Conservation (phyloP, 23 tunicate genomes). For the Ascidia mentula region DNA sequence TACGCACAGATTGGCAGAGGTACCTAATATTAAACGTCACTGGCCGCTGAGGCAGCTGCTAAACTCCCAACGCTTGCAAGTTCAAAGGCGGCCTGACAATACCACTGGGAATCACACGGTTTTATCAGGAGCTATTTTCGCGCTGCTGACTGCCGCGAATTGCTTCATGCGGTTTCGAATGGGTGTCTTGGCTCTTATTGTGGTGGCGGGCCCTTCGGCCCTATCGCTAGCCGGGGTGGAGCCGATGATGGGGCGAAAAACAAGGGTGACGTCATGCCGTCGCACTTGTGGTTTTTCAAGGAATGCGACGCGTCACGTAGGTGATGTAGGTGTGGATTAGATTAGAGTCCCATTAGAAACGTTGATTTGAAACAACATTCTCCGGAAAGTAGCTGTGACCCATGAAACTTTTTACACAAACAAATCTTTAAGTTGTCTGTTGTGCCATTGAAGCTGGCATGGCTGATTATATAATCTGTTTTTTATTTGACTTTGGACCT, state of each 20-base stretch:
- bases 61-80: conserved; percentile 1
- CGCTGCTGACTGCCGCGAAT: background rate
- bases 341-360: no score
- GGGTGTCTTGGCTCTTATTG: background rate
- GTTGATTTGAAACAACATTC: no score
- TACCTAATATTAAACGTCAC: background rate
- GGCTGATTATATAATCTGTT: no score
- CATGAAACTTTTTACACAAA: no score
- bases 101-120: background rate
- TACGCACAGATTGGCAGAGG: background rate
- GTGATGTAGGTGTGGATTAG: no score
- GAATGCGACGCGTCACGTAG: no score
- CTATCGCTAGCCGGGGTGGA: background rate
- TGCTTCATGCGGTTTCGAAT: background rate
- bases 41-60: background rate
- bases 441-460: no score
- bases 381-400: no score
- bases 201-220: background rate
- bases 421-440: no score
- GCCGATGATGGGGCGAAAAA: background rate
- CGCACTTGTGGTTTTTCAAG: no score
- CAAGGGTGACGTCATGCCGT: conserved; percentile 3
- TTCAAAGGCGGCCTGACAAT: background rate
- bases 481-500: no score
- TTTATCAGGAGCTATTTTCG: background rate